Evolutionary conservation across 2,888 invertebrate species (phyloP), one percentile per base, ranked within the genome.

Genomic region (Gryllus longicercus): DNA sequence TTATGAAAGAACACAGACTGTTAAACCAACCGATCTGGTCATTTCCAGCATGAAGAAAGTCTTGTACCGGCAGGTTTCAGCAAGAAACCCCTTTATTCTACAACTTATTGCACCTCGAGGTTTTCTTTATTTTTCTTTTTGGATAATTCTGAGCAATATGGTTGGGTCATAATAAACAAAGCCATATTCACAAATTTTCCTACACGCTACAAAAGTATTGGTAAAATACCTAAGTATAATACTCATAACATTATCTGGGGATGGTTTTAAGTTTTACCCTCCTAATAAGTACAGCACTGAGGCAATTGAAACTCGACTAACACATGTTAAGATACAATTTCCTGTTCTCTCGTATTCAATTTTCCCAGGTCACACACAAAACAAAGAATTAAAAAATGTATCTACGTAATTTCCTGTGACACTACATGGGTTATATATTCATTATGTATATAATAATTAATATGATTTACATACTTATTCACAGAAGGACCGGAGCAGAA

Each of bases 401-500:
- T 50, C n/a, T 38, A 49, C n/a, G 51, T 50, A 79, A 77, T 77
- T 78, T 77, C 78, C 51, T 81, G 81, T 78, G 49, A 77, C 77
- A 79, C 79, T 75, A 81, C 76, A 51, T 76, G 51, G 79, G 80
- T 75, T 79, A 81, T 81, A 81, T 49, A 77, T 23, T 77, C 78
- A 81, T 81, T 79, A 79, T 76, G 81, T 82, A 81, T 81, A 76
- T 80, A 79, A 79, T 78, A 80, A 81, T 81, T 81, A 80, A 79
- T 79, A 79, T 80, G 79, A 80, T 82, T 81, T 83, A 82, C 81
- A 83, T 82, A 82, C 83, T 81, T 83, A 83, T 83, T 83, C 83
- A 82, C 82, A 83, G 82, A 83, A 83, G 82, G 82, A 82, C 82
- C 82, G 81, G 82, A 83, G 82, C 81, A 82, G 80, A 81, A 83